Evolutionary conservation across 2,113 vertebrate genomes (phyloP).

Genomic region (Haemorhous mexicanus): DNA sequence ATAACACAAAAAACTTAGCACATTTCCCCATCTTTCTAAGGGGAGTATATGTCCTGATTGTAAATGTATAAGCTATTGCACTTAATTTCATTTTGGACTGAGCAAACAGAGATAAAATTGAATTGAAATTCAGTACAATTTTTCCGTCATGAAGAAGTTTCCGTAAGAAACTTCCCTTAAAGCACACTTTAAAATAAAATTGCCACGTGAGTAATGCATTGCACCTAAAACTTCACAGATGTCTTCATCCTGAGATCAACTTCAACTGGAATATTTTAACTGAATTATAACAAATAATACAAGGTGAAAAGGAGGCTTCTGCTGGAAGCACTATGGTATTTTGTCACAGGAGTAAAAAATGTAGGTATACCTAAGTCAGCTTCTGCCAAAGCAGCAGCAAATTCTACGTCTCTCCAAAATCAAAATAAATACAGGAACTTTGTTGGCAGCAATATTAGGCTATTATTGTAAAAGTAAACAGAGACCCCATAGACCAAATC

Average conservation of each 20-base stretch:
- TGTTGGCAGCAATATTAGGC: neutral
- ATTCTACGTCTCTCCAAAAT: neutral
- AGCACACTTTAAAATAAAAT: neutral
- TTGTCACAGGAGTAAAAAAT: neutral
- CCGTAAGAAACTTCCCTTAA: neutral
- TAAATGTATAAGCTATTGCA: neutral
- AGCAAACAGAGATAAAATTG: neutral
- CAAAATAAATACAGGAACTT: neutral
- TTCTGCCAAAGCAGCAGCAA: neutral
- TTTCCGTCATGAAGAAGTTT: neutral
- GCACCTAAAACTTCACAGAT: neutral
- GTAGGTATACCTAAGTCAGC: neutral
- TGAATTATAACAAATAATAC: neutral
- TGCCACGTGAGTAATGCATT: neutral
- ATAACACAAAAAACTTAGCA: neutral
- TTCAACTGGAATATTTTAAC: neutral
- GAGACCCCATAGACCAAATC: neutral
- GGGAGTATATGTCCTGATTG: neutral
- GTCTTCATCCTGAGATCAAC: neutral
- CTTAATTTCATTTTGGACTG: neutral
- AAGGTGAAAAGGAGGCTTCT: neutral
- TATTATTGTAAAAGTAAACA: neutral
- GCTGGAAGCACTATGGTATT: neutral
- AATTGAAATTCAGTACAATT: neutral
- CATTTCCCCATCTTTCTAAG: neutral